phyloP scores from a whole-genome alignment of 2,888 invertebrate genomes.

The Polietes domitor region DNA sequence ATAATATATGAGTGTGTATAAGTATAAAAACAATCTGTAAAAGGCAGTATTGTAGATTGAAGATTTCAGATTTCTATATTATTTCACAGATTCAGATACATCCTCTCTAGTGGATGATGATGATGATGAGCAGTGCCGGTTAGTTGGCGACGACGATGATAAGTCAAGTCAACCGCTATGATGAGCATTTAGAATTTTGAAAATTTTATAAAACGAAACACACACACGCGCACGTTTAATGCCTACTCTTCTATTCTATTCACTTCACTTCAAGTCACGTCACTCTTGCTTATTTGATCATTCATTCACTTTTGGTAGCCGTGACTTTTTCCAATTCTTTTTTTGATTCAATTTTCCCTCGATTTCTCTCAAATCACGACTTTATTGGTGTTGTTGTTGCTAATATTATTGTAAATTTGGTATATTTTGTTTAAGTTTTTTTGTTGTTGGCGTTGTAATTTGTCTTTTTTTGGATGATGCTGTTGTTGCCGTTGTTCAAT shows the following conservation, averaged over 20 bases:
- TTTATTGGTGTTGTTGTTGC: slow-evolving; percentile 61
- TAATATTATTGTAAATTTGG: slow-evolving; percentile 49
- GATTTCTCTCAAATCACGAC: not conserved
- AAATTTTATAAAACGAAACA: not conserved
- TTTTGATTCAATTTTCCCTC: not conserved
- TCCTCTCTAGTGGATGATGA: not conserved
- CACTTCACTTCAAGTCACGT: not conserved
- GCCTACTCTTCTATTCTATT: not conserved
- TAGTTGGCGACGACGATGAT: not conserved
- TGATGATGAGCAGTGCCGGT: not conserved
- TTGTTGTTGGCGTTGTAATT: slow-evolving; percentile 49
- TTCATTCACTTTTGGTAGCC: not conserved
- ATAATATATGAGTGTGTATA: not conserved
- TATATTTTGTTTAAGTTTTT: slow-evolving; percentile 47
- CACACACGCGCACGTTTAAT: not conserved
- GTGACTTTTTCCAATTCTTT: slow-evolving; percentile 14
- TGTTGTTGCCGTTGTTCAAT: slow-evolving; percentile 9
- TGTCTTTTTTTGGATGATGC: slow-evolving; percentile 13
- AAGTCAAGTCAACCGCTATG: not conserved
- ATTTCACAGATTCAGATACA: not conserved
- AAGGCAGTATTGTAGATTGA: slow-evolving; percentile 22
- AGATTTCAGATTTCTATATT: slow-evolving; percentile 11
- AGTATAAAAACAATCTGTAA: slow-evolving; percentile 21
- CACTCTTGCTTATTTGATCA: not conserved
- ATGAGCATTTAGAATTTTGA: slow-evolving; percentile 2